phyloP scores from a whole-genome alignment of 1,140 invertebrate genomes.

The Bactericera cockerelli region DNA sequence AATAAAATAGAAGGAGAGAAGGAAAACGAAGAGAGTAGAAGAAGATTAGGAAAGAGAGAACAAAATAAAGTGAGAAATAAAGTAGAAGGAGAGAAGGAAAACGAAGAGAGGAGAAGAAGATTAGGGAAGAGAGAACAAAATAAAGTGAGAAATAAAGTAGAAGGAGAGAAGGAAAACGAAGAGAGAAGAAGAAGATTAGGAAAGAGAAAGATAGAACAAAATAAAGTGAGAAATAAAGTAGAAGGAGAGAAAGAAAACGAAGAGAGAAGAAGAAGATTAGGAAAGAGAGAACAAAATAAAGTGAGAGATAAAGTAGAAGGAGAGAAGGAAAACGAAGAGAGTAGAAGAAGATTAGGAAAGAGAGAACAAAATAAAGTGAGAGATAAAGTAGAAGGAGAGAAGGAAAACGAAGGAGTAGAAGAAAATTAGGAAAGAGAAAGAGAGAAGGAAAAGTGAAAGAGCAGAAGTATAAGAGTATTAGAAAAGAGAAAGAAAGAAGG shows the following conservation, averaged over 20 bases:
- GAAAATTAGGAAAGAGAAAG: not conserved
- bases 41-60: too few species aligned
- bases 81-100: too few species aligned
- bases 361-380: constrained; percentile 4
- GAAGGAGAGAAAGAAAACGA: not conserved
- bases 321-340: not conserved
- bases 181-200: not conserved
- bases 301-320: not conserved
- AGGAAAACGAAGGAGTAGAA: constrained; percentile 7
- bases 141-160: too few species aligned
- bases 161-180: not conserved
- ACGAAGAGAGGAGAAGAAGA: too few species aligned
- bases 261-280: not conserved
- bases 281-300: not conserved
- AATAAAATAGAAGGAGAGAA: too few species aligned
- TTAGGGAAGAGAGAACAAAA: too few species aligned
- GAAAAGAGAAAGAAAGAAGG: too few species aligned
- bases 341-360: not conserved
- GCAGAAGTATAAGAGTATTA: too few species aligned
- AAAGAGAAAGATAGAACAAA: not conserved
- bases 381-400: constrained; percentile 1
- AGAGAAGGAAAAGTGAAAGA: not conserved
- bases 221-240: not conserved
- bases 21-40: too few species aligned
- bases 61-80: too few species aligned